A percentile compares a stretch with the other conserved stretches of the same genome.
These are phyloP conservation scores for Parnassius apollo DNA, from an alignment of 2,888 invertebrate species.

Conservation along the genomic window DNA sequence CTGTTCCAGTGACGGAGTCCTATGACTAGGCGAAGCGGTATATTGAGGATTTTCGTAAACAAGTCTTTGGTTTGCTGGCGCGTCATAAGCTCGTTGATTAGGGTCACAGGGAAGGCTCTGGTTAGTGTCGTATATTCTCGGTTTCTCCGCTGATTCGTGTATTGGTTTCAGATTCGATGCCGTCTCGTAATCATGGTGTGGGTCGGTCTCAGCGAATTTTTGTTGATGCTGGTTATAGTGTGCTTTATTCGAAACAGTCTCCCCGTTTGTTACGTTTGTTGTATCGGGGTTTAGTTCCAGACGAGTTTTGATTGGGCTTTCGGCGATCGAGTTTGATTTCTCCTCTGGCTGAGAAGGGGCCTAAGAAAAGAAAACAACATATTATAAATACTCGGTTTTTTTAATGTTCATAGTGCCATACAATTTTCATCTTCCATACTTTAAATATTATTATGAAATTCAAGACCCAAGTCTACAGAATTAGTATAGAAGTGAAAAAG, in stretches of 20 bases:
- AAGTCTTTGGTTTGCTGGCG: slow-evolving; percentile 26
- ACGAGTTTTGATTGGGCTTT: slow-evolving; percentile 42
- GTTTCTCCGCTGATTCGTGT: slow-evolving; percentile 4
- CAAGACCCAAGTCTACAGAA: too few species aligned
- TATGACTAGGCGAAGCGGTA: slow-evolving; percentile 17
- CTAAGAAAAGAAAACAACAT: slow-evolving; percentile 24
- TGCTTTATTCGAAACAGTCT: not conserved
- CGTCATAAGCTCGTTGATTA: slow-evolving; percentile 24
- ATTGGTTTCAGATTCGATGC: slow-evolving; percentile 3
- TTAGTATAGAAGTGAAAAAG: too few species aligned
- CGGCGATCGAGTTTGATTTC: slow-evolving; percentile 37
- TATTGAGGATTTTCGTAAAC: slow-evolving; percentile 17
- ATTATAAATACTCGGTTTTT: not conserved
- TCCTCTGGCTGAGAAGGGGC: slow-evolving; percentile 29
- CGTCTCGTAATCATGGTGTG: not conserved
- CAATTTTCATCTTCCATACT: too few species aligned
- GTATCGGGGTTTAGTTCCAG: slow-evolving; percentile 32
- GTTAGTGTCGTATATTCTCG: slow-evolving; percentile 22
- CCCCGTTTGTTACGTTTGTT: not conserved
- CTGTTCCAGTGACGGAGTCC: slow-evolving; percentile 24
- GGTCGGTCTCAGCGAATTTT: not conserved
- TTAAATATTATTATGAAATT: too few species aligned
- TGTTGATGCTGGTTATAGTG: not conserved
- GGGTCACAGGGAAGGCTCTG: slow-evolving; percentile 31
- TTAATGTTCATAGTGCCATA: too few species aligned